Base-by-base conservation (phyloP, 2,113 vertebrate genomes). In the Megaptera novaeangliae region DNA sequence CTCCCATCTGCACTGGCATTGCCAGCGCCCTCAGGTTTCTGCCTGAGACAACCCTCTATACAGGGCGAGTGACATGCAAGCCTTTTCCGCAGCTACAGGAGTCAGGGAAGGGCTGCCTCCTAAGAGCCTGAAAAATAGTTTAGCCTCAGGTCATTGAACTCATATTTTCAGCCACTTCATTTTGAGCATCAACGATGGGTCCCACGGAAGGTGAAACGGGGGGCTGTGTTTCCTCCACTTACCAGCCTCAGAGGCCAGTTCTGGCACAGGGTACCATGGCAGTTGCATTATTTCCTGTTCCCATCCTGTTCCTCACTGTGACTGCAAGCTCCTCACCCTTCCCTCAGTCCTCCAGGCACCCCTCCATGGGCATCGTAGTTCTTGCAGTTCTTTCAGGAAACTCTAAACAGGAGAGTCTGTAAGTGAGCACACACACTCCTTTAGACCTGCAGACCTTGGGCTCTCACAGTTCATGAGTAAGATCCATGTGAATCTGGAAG, bases 231-330 rank as follows among this genome's bases (percentile, higher is more conserved):
- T 27, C 6, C 39, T 20, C 39, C 23, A 18, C 75, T 29, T 3
- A 29, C n/a, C 49, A 61, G 61, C 23, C 49, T 25, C 27, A 29
- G n/a, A 18, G 14, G 7, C 9, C 25, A 5, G 12, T 31, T 9
- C 3, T 3, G 14, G 31, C 7, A 6, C 11, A 18, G 63, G 17
- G 4, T 29, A 20, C 7, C 25, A 15, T 1, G 31, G 49, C 3
- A 15, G 31, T 5, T 14, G 14, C 57, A 20, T 8, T 39, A 14
- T 34, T 29, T 44, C 81, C 57, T 34, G 1, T 23, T 52, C 9
- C 41, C 14, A 29, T 34, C 68, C 49, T 23, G 5, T 23, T 55
- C 61, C 49, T 49, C 8, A 14, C 20, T 14, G 0, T 31, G 74
- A 57, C 36, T 46, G 6, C 6, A 0, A 29, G 25, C 34, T 36